Conservation (phyloP, 2,113 vertebrate species). For the Labrus mixtus region DNA sequence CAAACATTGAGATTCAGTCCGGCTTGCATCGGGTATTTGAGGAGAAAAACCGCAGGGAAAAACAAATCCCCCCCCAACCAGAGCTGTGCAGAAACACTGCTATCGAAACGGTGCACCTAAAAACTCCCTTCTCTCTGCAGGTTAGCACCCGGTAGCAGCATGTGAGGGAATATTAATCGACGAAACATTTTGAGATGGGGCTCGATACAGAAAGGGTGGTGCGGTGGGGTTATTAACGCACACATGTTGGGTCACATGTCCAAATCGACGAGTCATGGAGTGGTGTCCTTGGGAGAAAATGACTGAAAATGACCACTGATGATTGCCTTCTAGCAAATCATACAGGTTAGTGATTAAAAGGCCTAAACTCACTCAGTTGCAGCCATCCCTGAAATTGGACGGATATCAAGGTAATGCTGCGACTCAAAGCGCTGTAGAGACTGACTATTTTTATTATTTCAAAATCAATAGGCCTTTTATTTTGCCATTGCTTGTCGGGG, state of each 20-base stretch:
- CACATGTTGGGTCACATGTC: background rate
- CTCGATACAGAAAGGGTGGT: background rate
- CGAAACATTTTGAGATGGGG: slow-evolving; percentile 24
- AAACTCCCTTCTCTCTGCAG: slow-evolving; percentile 27
- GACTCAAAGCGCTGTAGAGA: slow-evolving; percentile 29
- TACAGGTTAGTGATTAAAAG: slow-evolving; percentile 58
- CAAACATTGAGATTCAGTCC: slow-evolving; percentile 12
- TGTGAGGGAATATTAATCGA: slow-evolving; percentile 45
- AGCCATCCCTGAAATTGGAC: slow-evolving; percentile 67
- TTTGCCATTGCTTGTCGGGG: slow-evolving; percentile 4
- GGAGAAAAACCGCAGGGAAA: slow-evolving; percentile 14
- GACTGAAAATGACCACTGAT: slow-evolving; percentile 48
- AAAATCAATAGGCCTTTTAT: slow-evolving; percentile 65
- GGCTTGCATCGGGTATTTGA: background rate
- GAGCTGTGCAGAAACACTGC: slow-evolving; percentile 13
- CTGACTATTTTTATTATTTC: slow-evolving; percentile 50
- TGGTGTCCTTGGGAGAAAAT: slow-evolving; percentile 34
- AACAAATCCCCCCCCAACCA: slow-evolving; percentile 36
- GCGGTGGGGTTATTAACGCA: background rate
- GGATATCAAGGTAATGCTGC: slow-evolving; percentile 47
- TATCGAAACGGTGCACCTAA: slow-evolving; percentile 22
- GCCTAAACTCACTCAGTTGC: slow-evolving; percentile 32
- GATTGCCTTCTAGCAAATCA: slow-evolving; percentile 34
- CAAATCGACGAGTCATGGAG: slow-evolving; percentile 27
- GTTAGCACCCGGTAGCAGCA: slow-evolving; percentile 23